phyloP scores from a whole-genome alignment of 2,113 vertebrate species.

The Seriola rivoliana region DNA sequence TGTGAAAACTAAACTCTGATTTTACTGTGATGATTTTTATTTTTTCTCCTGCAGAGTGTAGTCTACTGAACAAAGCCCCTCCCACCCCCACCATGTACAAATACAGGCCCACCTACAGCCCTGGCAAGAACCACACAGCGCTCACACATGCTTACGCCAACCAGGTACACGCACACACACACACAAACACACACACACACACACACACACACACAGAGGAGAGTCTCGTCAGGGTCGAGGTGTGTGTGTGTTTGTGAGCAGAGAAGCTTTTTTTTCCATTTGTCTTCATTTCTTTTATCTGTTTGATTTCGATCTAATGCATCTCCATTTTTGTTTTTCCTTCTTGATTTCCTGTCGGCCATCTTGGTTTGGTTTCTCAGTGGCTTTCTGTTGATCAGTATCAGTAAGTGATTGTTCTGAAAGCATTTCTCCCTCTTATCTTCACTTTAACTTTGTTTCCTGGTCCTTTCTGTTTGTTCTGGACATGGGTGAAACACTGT shows the following conservation, averaged over 20 bases:
- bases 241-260: neutral
- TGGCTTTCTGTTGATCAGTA: constrained; percentile 86
- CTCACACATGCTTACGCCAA: constrained; percentile 86
- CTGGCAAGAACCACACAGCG: constrained; percentile 87
- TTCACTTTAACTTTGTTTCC: constrained; percentile 15
- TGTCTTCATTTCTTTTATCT: constrained; percentile 46
- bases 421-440: constrained; percentile 29
- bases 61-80: constrained; percentile 91
- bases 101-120: constrained; percentile 93
- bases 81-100: constrained; percentile 98
- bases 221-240: neutral
- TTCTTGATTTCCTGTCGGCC: constrained; percentile 69
- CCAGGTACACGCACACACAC: constrained; percentile 73
- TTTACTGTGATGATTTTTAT: neutral
- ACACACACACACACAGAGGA: neutral
- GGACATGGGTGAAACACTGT: constrained; percentile 38
- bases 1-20: neutral
- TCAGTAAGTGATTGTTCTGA: constrained; percentile 84
- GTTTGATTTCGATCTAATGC: constrained; percentile 55
- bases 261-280: neutral
- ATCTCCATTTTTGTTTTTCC: constrained; percentile 52
- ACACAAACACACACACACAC: neutral
- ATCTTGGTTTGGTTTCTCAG: constrained; percentile 81
- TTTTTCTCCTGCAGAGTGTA: constrained; percentile 85
- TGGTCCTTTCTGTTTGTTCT: constrained; percentile 25